phyloP scores from a whole-genome alignment of 2,113 vertebrate species.

The Nerophis ophidion region DNA sequence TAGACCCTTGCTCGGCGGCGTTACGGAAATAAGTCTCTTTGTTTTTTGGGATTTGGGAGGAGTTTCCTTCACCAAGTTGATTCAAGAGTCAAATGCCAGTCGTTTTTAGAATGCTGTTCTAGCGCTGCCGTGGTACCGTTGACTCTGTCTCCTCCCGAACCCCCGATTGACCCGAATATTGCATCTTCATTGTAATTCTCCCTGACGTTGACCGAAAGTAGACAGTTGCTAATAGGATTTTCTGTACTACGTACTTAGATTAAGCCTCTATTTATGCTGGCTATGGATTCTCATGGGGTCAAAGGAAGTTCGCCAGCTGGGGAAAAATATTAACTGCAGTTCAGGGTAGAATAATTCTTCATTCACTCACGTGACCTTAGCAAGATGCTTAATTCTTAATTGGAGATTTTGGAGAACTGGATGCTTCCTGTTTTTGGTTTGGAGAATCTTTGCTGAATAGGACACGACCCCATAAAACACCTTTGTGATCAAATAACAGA shows the following conservation, averaged over 20 bases:
- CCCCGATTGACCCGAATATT: background rate
- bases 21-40: background rate
- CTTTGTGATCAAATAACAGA: too few relatives aligned
- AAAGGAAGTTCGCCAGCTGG: background rate
- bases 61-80: background rate
- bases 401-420: too few relatives aligned
- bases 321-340: background rate
- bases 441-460: too few relatives aligned
- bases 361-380: too few relatives aligned
- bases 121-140: too few relatives aligned
- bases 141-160: background rate
- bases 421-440: too few relatives aligned
- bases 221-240: slow-evolving; percentile 1
- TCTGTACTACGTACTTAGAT: too few relatives aligned
- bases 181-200: background rate
- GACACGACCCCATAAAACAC: too few relatives aligned
- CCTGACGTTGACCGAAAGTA: background rate
- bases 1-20: slow-evolving; percentile 10
- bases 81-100: background rate
- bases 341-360: background rate
- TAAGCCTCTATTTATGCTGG: background rate
- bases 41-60: background rate
- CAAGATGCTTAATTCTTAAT: too few relatives aligned
- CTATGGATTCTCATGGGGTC: background rate
- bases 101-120: background rate